These are phyloP conservation scores for Byasa hedistus DNA, from an alignment of 2,888 invertebrate species.

Conservation along the genomic window DNA sequence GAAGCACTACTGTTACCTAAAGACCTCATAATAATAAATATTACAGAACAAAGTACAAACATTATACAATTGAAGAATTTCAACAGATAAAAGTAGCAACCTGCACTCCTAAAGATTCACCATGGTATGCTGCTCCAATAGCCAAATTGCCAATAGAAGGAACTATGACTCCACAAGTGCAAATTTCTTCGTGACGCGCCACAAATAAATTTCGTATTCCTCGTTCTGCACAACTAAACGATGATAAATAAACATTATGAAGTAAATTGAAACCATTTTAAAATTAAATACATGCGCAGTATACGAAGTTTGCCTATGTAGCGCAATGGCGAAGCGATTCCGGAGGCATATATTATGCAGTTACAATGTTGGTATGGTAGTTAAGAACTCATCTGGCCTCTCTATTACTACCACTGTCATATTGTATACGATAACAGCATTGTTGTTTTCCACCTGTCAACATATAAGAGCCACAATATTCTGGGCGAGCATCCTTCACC, in stretches of 20 bases:
- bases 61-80: neutral
- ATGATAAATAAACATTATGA: neutral
- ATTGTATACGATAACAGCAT: too few species aligned
- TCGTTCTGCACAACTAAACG: slow-evolving; percentile 63
- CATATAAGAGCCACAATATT: too few species aligned
- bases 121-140: slow-evolving; percentile 70
- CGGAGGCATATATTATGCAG: too few species aligned
- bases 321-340: too few species aligned
- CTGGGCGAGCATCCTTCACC: too few species aligned
- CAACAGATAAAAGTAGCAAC: slow-evolving; percentile 39
- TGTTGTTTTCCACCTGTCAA: too few species aligned
- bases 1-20: slow-evolving; percentile 70
- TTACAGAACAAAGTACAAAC: neutral
- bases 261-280: neutral
- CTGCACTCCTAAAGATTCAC: slow-evolving; percentile 60
- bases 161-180: slow-evolving; percentile 61
- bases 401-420: too few species aligned
- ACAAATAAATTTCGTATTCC: slow-evolving; percentile 65
- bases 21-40: neutral
- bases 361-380: too few species aligned
- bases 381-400: too few species aligned
- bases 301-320: too few species aligned
- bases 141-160: slow-evolving; percentile 71
- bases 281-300: neutral
- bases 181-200: slow-evolving; percentile 45